Evolutionary conservation across 1,140 invertebrate species (phyloP).

Genomic region (Brachionus calyciflorus): DNA sequence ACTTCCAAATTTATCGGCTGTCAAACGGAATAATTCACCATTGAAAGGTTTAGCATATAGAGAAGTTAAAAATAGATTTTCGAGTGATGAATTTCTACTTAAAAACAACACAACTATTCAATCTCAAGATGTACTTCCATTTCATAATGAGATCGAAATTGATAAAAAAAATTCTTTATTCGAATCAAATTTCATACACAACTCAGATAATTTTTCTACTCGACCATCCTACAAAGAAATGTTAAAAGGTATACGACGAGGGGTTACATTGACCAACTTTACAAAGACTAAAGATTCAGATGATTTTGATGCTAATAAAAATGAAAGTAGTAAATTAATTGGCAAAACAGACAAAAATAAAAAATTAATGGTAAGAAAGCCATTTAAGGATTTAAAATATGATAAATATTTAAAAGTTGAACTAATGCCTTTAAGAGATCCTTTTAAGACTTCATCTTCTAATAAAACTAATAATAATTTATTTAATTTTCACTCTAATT

Average conservation of each 20-base stretch:
- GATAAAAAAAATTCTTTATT: background rate
- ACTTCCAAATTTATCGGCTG: background rate
- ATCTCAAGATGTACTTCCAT: background rate
- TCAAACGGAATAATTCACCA: constrained; percentile 1
- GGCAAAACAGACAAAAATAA: no score
- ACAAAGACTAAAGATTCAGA: background rate
- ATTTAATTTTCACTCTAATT: no score
- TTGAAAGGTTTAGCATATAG: background rate
- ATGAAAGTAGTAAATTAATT: no score
- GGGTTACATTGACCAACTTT: background rate
- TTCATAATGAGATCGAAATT: background rate
- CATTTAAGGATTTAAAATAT: no score
- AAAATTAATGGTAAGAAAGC: no score
- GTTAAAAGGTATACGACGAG: background rate
- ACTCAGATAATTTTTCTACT: background rate
- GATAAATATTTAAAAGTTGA: no score
- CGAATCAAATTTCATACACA: background rate
- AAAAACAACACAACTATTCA: background rate
- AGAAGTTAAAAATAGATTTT: background rate
- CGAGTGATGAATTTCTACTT: background rate
- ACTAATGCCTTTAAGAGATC: no score
- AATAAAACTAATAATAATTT: no score
- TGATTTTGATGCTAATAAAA: no score
- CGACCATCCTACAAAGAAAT: background rate
- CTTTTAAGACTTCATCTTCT: no score